Evolutionary conservation across 2,113 vertebrate genomes (phyloP), one percentile per base, ranked within the genome.

Genomic region (Puma concolor): DNA sequence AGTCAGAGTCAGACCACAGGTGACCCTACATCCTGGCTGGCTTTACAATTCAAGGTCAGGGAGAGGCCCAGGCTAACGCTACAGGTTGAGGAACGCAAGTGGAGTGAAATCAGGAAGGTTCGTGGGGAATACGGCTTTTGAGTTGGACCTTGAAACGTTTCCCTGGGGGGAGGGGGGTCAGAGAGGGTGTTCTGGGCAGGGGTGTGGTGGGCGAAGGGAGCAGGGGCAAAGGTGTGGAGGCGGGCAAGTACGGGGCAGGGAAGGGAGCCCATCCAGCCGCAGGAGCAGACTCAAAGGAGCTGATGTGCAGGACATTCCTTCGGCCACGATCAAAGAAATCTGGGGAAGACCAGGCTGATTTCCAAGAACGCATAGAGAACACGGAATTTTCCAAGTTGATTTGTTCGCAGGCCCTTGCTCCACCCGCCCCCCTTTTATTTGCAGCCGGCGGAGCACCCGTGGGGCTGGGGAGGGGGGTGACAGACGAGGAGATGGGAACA

Each of bases 171-270:
- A n/a, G 29, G 0, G 0, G 17, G 66, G 27, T 44, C 44, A 63
- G 79, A 48, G n/a, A 44, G 15, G 13, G 72, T 14, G 9, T 29
- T 27, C n/a, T 23, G 90, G 48, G n/a, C 11, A 9, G 17, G 10
- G 33, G 0, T 1, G 11, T 2, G 19, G 8, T 41, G 6, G 79
- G 36, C 57, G 12, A 72, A 52, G 3, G 15, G 19, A 27, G 29
- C 36, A 50, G 52, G 38, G 25, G 44, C 36, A 48, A n/a, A 38
- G 21, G 19, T 14, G 25, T 15, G 38, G 64, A 25, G 48, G 36
- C 13, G 41, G 25, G 10, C 50, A 25, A 33, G 67, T 0, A 1
- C 16, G 19, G 57, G 23, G 52, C 6, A 13, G 3, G 71, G 48
- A 48, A 13, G 0, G 36, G 23, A 44, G 23, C 19, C 31, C 21